A percentile compares a stretch with the other conserved stretches of the same genome.
Conservation (phyloP, 2,888 invertebrate genomes). For the Polydesmus complanatus region DNA sequence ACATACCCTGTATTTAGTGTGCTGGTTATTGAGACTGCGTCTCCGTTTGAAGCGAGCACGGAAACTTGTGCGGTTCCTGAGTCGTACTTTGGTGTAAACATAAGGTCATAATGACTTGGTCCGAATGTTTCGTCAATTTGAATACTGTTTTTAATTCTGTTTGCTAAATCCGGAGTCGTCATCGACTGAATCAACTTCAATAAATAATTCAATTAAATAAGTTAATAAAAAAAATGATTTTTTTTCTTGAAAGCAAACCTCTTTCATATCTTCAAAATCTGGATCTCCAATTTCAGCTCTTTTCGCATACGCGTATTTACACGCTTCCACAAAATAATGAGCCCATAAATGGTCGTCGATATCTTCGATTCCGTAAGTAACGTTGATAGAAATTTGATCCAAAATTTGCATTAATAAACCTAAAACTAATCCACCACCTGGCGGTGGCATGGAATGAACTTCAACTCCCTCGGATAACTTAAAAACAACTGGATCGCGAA, state of each 20-base stretch:
- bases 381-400: slow-evolving; percentile 22
- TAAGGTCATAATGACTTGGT: slow-evolving; percentile 55
- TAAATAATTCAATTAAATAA: background rate
- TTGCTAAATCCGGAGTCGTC: slow-evolving; percentile 24
- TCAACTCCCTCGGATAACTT: slow-evolving; percentile 45
- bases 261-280: slow-evolving; percentile 52
- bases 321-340: slow-evolving; percentile 73
- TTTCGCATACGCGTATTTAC: slow-evolving; percentile 81
- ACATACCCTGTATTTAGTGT: slow-evolving; percentile 69
- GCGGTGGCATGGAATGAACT: slow-evolving; percentile 67
- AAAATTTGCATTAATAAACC: slow-evolving; percentile 69
- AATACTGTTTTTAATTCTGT: slow-evolving; percentile 42
- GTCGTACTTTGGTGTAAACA: slow-evolving; percentile 38
- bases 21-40: slow-evolving; percentile 83
- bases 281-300: slow-evolving; percentile 72
- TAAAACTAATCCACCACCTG: slow-evolving; percentile 69
- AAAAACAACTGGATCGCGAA: slow-evolving; percentile 42
- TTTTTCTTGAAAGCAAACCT: slow-evolving; percentile 38
- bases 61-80: slow-evolving; percentile 79
- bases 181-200: background rate
- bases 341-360: slow-evolving; percentile 40
- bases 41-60: slow-evolving; percentile 67
- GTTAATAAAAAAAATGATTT: background rate
- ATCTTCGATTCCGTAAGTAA: slow-evolving; percentile 17
- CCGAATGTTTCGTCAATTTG: slow-evolving; percentile 50